phyloP scores from a whole-genome alignment of 2,113 vertebrate genomes.

The Platysteira castanea region DNA sequence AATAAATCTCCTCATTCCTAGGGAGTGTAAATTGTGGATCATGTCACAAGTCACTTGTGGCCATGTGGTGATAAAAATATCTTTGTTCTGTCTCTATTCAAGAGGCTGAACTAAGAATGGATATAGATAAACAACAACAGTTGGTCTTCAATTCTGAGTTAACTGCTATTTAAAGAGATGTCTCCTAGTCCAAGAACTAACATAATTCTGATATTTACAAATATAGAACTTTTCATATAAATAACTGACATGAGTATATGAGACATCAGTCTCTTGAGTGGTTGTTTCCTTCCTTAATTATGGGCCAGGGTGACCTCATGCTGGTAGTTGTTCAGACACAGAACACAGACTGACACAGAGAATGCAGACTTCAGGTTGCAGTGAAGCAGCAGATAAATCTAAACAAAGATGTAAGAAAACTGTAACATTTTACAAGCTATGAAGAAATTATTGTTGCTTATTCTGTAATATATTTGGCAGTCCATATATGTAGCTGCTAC shows the following conservation, averaged over 20 bases:
- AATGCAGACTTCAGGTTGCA: background rate
- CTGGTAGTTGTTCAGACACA: background rate
- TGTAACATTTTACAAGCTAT: background rate
- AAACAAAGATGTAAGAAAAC: background rate
- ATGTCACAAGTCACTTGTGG: background rate
- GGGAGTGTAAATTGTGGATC: background rate
- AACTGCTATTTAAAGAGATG: slow-evolving; percentile 4
- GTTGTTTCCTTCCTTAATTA: background rate
- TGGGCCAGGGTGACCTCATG: background rate
- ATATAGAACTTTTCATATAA: background rate
- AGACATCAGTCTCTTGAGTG: background rate
- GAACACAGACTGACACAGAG: background rate
- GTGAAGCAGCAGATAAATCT: background rate
- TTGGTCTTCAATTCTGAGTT: background rate
- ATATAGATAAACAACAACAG: background rate
- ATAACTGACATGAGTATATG: background rate
- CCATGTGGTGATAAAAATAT: background rate
- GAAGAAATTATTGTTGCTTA: background rate
- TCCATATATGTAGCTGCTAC: background rate
- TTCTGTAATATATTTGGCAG: background rate
- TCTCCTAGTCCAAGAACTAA: background rate
- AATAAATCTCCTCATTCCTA: background rate
- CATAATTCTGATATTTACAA: background rate
- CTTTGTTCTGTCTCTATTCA: background rate
- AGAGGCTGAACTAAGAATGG: background rate